Evolutionary conservation across 2,888 invertebrate species (phyloP).

Genomic region (Scotopteryx bipunctaria): DNA sequence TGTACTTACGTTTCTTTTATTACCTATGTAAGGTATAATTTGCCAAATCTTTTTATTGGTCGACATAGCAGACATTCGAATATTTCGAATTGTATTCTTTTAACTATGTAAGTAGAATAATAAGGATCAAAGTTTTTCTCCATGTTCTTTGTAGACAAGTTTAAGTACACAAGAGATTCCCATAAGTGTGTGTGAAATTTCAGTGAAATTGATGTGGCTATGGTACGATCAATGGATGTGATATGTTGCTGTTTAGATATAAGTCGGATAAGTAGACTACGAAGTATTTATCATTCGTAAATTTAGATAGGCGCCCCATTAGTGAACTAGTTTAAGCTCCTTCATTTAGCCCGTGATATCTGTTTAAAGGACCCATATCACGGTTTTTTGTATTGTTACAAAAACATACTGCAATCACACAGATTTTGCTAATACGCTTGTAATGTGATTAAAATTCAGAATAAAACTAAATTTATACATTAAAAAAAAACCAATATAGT

Average conservation of each 20-base stretch:
- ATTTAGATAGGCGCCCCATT: conserved; percentile 72
- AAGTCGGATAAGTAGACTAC: conserved; percentile 65
- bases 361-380: conserved; percentile 45
- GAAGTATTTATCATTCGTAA: conserved; percentile 79
- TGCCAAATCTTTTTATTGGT: conserved; percentile 14
- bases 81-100: conserved; percentile 19
- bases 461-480: too few relatives aligned
- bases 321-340: conserved; percentile 60
- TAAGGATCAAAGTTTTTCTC: conserved; percentile 25
- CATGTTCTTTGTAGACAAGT: conserved; percentile 24
- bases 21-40: conserved; percentile 10
- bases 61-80: conserved; percentile 27
- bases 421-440: neutral
- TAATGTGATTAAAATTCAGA: too few relatives aligned
- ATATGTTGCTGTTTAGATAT: conserved; percentile 74
- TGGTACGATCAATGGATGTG: conserved; percentile 75
- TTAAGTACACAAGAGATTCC: conserved; percentile 32
- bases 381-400: conserved; percentile 35
- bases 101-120: conserved; percentile 20
- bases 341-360: conserved; percentile 66
- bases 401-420: neutral
- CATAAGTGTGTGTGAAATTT: conserved; percentile 40
- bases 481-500: too few relatives aligned
- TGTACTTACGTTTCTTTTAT: conserved; percentile 26
- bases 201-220: conserved; percentile 61